Evolutionary conservation across 2,888 invertebrate species (phyloP).

Genomic region (Linnaemya tessellans): DNA sequence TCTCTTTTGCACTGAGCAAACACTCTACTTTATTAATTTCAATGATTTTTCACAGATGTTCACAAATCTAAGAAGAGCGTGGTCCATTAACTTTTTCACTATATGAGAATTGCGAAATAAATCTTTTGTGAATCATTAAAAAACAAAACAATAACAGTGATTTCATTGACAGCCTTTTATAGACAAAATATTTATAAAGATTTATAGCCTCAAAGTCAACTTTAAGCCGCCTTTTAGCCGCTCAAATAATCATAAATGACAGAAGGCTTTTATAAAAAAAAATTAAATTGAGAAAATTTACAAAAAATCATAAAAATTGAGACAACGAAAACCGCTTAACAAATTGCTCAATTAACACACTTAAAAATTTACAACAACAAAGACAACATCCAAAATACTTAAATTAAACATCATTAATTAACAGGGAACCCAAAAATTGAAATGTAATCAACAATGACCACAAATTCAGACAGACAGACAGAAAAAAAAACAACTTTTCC

Average conservation of each 20-base stretch:
- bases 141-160: not conserved
- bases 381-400: not conserved
- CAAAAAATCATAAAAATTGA: not conserved
- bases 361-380: conserved; percentile 30
- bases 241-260: conserved; percentile 11
- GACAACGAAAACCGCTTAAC: conserved; percentile 54
- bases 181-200: not conserved
- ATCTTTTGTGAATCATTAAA: not conserved
- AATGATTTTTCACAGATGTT: no score
- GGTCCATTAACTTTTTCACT: no score
- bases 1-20: no score
- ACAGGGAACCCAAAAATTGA: conserved; percentile 27
- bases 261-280: conserved; percentile 6
- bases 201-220: conserved; percentile 11
- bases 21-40: no score
- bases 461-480: conserved; percentile 40
- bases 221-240: conserved; percentile 1
- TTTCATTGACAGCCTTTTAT: not conserved
- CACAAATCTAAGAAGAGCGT: no score
- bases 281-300: not conserved
- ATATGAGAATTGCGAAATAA: not conserved
- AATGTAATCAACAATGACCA: conserved; percentile 47
- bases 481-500: conserved; percentile 19
- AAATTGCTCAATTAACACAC: conserved; percentile 68
- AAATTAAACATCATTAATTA: conserved; percentile 33